A percentile compares a stretch with the other conserved stretches of the same genome.
Conservation (phyloP, 2,797 vertebrate genomes). For the Dryobates pubescens region DNA sequence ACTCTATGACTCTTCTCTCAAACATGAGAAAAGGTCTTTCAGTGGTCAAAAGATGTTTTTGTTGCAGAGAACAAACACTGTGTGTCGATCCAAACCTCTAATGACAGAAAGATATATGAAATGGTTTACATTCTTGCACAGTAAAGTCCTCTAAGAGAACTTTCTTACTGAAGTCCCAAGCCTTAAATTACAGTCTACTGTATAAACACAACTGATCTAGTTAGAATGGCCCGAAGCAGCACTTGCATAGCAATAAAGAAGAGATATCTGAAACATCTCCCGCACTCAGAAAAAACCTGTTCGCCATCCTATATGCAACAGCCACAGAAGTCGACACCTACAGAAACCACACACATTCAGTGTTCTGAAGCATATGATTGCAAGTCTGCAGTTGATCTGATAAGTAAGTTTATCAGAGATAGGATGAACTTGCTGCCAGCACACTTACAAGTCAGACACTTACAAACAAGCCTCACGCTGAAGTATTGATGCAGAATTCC, state of each 20-base stretch:
- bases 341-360: neutral
- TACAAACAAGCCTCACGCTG: neutral
- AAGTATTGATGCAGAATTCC: neutral
- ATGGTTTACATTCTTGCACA: neutral
- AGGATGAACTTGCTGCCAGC: neutral
- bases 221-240: neutral
- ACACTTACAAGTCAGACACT: neutral
- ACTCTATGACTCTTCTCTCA: neutral
- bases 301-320: neutral
- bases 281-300: neutral
- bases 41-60: neutral
- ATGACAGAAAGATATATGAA: neutral
- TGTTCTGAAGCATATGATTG: neutral
- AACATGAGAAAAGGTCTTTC: neutral
- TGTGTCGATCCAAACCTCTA: neutral
- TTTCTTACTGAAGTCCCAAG: neutral
- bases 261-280: neutral
- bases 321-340: neutral
- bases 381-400: neutral
- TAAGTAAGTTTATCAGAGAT: neutral
- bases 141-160: neutral
- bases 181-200: neutral
- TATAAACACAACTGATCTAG: neutral
- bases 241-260: neutral
- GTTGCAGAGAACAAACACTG: neutral